Evolutionary conservation across 1,140 invertebrate genomes (phyloP).

Genomic region (Limonius californicus): DNA sequence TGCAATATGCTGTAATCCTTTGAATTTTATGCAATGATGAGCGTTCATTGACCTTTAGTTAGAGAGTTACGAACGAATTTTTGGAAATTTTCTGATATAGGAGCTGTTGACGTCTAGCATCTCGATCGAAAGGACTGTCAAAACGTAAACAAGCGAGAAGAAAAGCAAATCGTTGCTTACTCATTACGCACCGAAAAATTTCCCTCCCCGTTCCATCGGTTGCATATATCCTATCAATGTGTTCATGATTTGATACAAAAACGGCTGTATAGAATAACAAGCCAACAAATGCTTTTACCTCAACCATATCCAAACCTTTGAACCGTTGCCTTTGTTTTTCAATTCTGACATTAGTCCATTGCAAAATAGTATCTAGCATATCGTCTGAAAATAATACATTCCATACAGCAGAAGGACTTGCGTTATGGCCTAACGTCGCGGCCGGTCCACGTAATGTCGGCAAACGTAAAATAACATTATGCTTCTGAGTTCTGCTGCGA

Average conservation of each 20-base stretch:
- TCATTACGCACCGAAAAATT: slow-evolving; percentile 7
- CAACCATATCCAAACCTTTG: background rate
- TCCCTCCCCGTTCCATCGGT: slow-evolving; percentile 1
- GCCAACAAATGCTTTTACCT: slow-evolving; percentile 10
- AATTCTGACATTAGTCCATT: background rate
- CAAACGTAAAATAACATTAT: background rate
- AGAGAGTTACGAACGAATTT: background rate
- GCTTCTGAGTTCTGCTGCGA: background rate
- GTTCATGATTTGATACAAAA: slow-evolving; percentile 9
- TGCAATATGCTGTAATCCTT: no score
- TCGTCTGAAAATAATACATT: background rate
- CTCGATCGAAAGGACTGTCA: background rate
- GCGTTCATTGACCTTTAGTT: no score
- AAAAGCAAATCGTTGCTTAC: background rate
- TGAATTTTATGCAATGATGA: no score
- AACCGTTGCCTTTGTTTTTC: background rate
- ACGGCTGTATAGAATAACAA: slow-evolving; percentile 4
- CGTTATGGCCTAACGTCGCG: background rate
- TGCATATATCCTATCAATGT: background rate
- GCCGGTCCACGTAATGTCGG: background rate
- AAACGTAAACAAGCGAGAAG: slow-evolving; percentile 1
- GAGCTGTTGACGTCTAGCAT: background rate
- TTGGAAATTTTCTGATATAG: background rate
- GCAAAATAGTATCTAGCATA: slow-evolving; percentile 10
- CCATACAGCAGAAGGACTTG: slow-evolving; percentile 2